Evolutionary conservation across 2,888 invertebrate species (phyloP), one percentile per base, ranked within the genome.

Genomic region (Xestia rhomboidea): DNA sequence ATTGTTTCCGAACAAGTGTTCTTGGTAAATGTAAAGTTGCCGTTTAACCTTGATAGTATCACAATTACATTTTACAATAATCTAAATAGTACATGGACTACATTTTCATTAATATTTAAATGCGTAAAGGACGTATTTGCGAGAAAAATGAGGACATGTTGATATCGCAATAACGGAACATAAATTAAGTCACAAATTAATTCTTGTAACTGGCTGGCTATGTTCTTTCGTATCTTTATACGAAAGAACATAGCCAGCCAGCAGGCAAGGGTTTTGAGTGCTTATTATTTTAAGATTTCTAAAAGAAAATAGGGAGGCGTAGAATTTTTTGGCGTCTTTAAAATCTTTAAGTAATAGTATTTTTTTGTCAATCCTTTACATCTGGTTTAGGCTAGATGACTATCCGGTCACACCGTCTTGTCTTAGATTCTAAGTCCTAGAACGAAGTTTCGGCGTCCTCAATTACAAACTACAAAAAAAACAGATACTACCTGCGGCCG

Each of bases 1-100:
- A 68, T 79, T 79, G 73, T 84, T 79, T 68, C 15, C 21, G 18
- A 68, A 66, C 46, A 46, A 57, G 38, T 57, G 24, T 82, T 79
- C 62, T 62, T 54, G 15, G 69, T 41, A 84, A 79, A 81, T 78
- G 57, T 51, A 24, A 69, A 57, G 38, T 15, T 7, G 46, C 30
- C 13, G 15, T 46, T 44, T 54, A 54, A 6, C 44, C 44, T 63
- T 72, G 62, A 51, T 71, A 38, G 38, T 79, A 30, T 57, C 38
- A 46, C 54, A 30, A 54, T 57, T 38, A 78, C 27, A 60, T 57
- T 68, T 21, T 13, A 34, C 2, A 30, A 15, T 44, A 24, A 76
- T 44, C 13, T n/a, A 2, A 54, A 44, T 57, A 27, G 1, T n/a
- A 27, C 24, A 24, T 41, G 3, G 10, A 51, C 24, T 18, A 38